These are phyloP conservation scores for Elgaria multicarinata DNA, from an alignment of 2,113 vertebrate genomes.

Conservation along the genomic window DNA sequence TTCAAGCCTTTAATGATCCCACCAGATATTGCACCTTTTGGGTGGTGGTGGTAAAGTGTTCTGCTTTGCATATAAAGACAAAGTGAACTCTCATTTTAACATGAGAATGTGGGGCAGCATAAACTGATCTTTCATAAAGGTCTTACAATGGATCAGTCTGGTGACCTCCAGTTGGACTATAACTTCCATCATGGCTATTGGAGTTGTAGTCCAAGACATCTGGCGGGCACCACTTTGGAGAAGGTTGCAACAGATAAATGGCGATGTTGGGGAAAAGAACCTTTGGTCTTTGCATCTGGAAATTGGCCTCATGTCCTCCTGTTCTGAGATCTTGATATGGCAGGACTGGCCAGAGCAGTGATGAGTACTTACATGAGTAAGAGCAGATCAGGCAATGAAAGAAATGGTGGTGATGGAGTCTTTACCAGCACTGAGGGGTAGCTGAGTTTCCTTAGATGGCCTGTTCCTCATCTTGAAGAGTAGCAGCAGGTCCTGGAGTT, in stretches of 20 bases:
- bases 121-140: not conserved
- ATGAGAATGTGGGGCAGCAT: not conserved
- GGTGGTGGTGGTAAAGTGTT: not conserved
- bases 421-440: not conserved
- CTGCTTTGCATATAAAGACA: not conserved
- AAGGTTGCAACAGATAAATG: not conserved
- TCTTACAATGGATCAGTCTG: accelerated
- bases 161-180: too few species aligned
- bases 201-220: too few species aligned
- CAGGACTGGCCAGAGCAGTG: not conserved
- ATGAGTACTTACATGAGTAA: not conserved
- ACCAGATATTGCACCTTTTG: not conserved
- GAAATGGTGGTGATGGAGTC: not conserved
- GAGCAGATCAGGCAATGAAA: not conserved
- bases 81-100: not conserved
- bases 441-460: not conserved
- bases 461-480: not conserved
- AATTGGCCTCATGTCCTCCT: not conserved
- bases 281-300: constrained; percentile 1
- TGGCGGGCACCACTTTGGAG: too few species aligned
- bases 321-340: not conserved
- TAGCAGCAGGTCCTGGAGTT: not conserved
- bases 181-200: too few species aligned
- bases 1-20: not conserved
- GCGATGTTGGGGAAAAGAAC: not conserved